Evolutionary conservation across 2,888 invertebrate genomes (phyloP).

Genomic region (Drosophila pseudotalamancana): DNA sequence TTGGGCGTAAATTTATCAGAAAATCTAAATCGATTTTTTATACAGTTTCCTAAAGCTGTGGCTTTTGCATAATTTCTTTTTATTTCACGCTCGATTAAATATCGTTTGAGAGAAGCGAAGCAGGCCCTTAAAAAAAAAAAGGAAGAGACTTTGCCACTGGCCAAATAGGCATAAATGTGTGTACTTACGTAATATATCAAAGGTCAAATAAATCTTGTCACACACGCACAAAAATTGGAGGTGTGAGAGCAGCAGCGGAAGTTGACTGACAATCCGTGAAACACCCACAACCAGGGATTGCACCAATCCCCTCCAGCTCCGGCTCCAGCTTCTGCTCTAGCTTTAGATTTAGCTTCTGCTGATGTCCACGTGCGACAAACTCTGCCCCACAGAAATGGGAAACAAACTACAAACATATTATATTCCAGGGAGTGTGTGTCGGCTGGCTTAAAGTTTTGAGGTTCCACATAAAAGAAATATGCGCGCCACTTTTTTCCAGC

Average conservation of each 20-base stretch:
- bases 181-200: slow-evolving; percentile 71
- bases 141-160: slow-evolving; percentile 57
- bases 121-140: slow-evolving; percentile 28
- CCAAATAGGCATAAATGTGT: slow-evolving; percentile 56
- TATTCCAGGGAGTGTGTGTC: slow-evolving; percentile 23
- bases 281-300: slow-evolving; percentile 30
- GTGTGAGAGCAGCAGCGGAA: slow-evolving; percentile 57
- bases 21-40: slow-evolving; percentile 67
- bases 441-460: slow-evolving; percentile 71
- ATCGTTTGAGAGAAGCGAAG: slow-evolving; percentile 15
- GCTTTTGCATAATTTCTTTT: slow-evolving; percentile 79
- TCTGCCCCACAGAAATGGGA: slow-evolving; percentile 19
- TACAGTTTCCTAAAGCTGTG: not conserved
- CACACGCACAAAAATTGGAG: slow-evolving; percentile 25
- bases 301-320: not conserved
- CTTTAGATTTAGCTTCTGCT: too few species aligned
- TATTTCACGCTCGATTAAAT: slow-evolving; percentile 75
- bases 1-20: slow-evolving; percentile 74
- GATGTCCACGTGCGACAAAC: slow-evolving; percentile 43
- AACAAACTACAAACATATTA: slow-evolving; percentile 41
- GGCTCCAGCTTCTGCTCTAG: not conserved
- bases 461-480: slow-evolving; percentile 71
- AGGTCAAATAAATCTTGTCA: slow-evolving; percentile 80
- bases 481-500: slow-evolving; percentile 43
- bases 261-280: slow-evolving; percentile 58